Evolutionary conservation across 2,113 vertebrate species (phyloP), one percentile per base, ranked within the genome.

Genomic region (Microtus pennsylvanicus): DNA sequence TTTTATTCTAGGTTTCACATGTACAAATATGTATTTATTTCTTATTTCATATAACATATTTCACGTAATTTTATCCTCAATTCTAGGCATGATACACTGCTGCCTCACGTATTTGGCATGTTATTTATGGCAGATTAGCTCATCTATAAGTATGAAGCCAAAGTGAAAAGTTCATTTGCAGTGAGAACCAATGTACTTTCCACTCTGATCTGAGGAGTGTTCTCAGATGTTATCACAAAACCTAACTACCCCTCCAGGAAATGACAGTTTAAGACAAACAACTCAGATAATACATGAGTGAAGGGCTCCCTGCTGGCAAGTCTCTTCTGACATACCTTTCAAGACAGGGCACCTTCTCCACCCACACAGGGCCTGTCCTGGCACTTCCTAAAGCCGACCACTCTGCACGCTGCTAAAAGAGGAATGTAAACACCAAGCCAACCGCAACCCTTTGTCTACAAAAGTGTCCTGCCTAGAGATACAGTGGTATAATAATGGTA

Each of bases 141-240:
- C 87, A 86, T 80, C 70, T 2, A 2, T 81, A 38, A 21, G 75
- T 38, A 70, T 13, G 70, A 47, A 61, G 61, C 24, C 28, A 45
- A 70, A 45, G 63, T 91, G 55, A 94, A 82, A 94, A 87, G 72
- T 97, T 94, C 63, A 93, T 33, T 50, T 74, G 16, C 10, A 47
- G 10, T 9, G 87, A 81, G 12, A 91, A n/a, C 70, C 81, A 61
- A 22, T 10, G 16, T 80, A 83, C 75, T 33, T 74, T 90, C 87
- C 86, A 33, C 72, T 81, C 89, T 75, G n/a, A 92, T 61, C 13
- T 76, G 4, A 26, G 38, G 33, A 12, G 17, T 65, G 72, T 61
- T 61, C 75, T 52, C 38, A 61, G 69, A 63, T 10, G 35, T n/a
- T 22, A 42, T 74, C 87, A 69, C 13, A 78, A 63, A 94, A 72